These are phyloP conservation scores for Pterocles burchelli DNA, from an alignment of 2,113 vertebrate genomes.

Conservation along the genomic window DNA sequence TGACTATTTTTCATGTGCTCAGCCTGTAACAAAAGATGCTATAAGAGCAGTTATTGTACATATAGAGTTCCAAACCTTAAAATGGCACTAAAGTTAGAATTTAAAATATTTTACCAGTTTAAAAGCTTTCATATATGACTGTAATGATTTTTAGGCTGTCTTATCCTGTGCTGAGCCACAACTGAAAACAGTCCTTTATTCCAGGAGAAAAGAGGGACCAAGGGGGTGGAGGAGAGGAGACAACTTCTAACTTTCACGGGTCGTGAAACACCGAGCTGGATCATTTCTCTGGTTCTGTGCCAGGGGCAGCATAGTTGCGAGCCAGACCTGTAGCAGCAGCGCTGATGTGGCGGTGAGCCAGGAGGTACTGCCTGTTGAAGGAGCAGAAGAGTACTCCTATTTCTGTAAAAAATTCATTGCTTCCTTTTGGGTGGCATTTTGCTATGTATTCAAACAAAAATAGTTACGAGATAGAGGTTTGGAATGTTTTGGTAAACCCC, in stretches of 20 bases:
- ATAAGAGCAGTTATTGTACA: background rate
- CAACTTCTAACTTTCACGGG: background rate
- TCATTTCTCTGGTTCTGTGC: background rate
- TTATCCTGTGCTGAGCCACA: background rate
- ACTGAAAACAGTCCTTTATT: background rate
- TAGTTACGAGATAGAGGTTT: background rate
- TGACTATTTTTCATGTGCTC: background rate
- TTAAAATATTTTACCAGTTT: background rate
- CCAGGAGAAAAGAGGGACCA: background rate
- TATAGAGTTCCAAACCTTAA: background rate
- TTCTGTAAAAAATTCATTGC: background rate
- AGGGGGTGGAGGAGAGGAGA: background rate
- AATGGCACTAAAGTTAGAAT: background rate
- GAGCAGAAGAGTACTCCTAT: background rate
- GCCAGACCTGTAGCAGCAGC: background rate
- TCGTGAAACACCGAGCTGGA: background rate
- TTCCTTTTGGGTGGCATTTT: background rate
- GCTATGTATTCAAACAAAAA: background rate
- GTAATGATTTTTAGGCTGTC: background rate
- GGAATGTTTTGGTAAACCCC: background rate
- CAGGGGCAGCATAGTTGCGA: background rate
- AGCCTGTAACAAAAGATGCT: background rate
- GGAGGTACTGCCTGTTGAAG: background rate
- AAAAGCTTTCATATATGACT: background rate
- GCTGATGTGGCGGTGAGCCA: background rate